phyloP scores from a whole-genome alignment of 1,140 invertebrate genomes.

The Polypedilum vanderplanki region DNA sequence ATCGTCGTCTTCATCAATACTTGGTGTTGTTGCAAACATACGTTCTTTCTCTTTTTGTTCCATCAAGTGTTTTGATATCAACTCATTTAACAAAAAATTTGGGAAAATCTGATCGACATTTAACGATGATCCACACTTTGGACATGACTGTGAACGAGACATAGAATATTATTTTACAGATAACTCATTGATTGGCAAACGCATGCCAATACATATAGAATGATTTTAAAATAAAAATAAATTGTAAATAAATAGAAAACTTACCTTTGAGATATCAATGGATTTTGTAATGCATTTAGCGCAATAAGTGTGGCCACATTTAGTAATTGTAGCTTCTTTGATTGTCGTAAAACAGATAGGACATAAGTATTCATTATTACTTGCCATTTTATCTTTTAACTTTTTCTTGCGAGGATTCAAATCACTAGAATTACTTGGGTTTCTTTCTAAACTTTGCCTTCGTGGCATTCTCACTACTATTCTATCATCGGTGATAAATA shows the following conservation, averaged over 20 bases:
- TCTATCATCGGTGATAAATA: neutral
- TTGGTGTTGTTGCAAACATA: neutral
- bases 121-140: slow-evolving; percentile 73
- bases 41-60: slow-evolving; percentile 33
- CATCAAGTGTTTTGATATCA: slow-evolving; percentile 68
- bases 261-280: slow-evolving; percentile 60
- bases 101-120: slow-evolving; percentile 74
- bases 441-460: slow-evolving; percentile 6
- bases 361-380: slow-evolving; percentile 47
- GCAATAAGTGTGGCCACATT: slow-evolving; percentile 93
- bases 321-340: slow-evolving; percentile 84
- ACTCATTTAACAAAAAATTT: slow-evolving; percentile 78
- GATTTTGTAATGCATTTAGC: slow-evolving; percentile 72
- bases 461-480: neutral
- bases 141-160: slow-evolving; percentile 53
- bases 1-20: slow-evolving; percentile 31
- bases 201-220: too few relatives aligned
- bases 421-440: slow-evolving; percentile 10
- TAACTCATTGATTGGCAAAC: too few relatives aligned
- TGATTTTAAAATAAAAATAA: too few relatives aligned
- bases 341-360: slow-evolving; percentile 89
- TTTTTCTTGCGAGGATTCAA: neutral
- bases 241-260: too few relatives aligned
- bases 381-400: slow-evolving; percentile 10
- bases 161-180: too few relatives aligned